Base-by-base conservation (phyloP, 2,888 invertebrate species). In the Ichneumoninae sp. region DNA sequence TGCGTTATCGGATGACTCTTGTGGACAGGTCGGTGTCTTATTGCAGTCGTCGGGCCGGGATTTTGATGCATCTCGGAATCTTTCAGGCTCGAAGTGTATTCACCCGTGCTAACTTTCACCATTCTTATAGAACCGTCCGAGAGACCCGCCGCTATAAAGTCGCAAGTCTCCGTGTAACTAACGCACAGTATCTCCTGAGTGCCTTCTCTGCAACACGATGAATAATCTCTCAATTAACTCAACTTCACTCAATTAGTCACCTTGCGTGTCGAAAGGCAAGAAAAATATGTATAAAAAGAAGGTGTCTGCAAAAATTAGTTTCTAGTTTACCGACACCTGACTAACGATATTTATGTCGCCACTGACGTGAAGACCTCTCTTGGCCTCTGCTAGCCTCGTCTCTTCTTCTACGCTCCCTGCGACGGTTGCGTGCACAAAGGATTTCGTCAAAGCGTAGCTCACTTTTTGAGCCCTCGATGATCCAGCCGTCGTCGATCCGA, bases 81-180 rank as follows among this genome's bases (percentile, higher is more conserved):
- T 3, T 94, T 93, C 30, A 96, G 92, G 4, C 93, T 94, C 76
- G 94, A 94, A 0, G 93, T 89, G 80, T 95, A 94, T 72, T 93
- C 92, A n/a, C 95, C 95, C 19, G 94, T 94, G 80, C 90, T 94
- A 84, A 94, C 94, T 89, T 94, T 94, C 89, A 95, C 96, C 77
- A 96, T 91, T 85, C 94, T 93, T 26, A 96, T 94, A 0, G 94
- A 93, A 13, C 96, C 96, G 90, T 96, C 95, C 1, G 95, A 93
- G 86, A 95, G 95, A 54, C 96, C 96, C 47, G 94, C 95, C 22
- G 96, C 96, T 85, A 96, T 92, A 71, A 94, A 94, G 83, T 95
- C 95, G 68, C 93, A 94, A 86, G 95, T 95, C 91, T 96, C 96
- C 54, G 95, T 96, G 90, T 96, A 96, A 91, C 95, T 95, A 85